Conservation (phyloP, 2,797 vertebrate genomes). For the Avahi laniger region DNA sequence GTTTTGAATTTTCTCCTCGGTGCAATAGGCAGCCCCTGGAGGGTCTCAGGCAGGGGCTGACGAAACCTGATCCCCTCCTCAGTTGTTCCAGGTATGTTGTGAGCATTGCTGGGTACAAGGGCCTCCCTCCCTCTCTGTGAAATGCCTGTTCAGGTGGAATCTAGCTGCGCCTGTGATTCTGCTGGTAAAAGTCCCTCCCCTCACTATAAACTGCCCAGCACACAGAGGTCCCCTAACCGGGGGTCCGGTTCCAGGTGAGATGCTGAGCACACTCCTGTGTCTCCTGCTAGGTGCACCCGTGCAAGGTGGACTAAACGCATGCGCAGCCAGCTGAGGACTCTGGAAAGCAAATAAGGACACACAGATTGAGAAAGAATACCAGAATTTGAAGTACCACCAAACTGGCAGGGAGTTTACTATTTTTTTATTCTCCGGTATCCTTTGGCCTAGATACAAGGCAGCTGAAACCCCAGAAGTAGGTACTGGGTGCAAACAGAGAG, state of each 20-base stretch:
- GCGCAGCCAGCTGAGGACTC: background rate
- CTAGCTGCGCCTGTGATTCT: background rate
- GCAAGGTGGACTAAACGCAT: fast-evolving
- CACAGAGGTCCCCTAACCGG: background rate
- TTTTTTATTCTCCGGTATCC: background rate
- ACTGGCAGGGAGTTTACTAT: background rate
- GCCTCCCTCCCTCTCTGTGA: too few relatives aligned
- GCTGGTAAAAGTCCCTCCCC: background rate
- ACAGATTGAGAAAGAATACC: background rate
- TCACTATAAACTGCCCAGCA: background rate
- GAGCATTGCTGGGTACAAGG: background rate
- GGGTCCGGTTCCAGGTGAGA: background rate
- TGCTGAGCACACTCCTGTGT: background rate
- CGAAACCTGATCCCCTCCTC: background rate
- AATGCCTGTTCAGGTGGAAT: background rate
- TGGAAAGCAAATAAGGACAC: background rate
- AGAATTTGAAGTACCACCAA: background rate
- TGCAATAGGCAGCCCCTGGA: background rate
- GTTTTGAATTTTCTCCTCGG: background rate
- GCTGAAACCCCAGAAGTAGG: background rate
- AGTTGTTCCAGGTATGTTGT: background rate
- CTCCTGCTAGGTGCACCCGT: background rate
- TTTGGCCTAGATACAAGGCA: background rate
- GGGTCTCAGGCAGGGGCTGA: background rate
- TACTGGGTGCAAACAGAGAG: background rate